Percentiles rank a stretch among this genome's conserved stretches.
phyloP scores from a whole-genome alignment of 2,113 vertebrate genomes.

The Anarhynchus alexandrinus region DNA sequence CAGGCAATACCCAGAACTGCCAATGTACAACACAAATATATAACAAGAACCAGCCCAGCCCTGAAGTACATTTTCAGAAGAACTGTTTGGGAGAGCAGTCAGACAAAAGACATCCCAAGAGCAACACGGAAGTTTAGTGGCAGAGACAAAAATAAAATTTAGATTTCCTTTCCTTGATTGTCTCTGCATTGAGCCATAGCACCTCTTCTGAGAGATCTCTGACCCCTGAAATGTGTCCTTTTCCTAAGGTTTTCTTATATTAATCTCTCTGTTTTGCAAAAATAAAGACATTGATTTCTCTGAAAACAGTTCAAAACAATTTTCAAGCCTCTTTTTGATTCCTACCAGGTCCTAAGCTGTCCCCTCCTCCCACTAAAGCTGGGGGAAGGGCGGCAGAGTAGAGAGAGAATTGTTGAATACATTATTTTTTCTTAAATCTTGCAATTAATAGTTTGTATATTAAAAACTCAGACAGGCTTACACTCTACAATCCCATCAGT shows the following conservation, averaged over 20 bases:
- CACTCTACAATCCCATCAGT: background rate
- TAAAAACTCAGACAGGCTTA: background rate
- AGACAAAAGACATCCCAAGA: background rate
- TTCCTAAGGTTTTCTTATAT: background rate
- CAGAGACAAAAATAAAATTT: background rate
- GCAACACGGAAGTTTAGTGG: background rate
- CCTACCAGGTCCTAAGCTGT: background rate
- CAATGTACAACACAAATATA: background rate
- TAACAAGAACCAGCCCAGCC: background rate
- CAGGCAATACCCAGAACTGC: background rate
- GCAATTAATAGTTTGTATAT: background rate
- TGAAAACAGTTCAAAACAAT: background rate
- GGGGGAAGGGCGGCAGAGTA: fast-evolving
- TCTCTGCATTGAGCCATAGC: background rate
- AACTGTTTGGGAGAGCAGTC: background rate
- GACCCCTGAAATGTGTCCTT: background rate
- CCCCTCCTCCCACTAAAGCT: background rate
- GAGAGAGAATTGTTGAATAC: background rate
- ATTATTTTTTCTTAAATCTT: background rate
- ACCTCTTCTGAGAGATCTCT: background rate
- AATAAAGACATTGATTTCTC: background rate
- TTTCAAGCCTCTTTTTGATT: background rate
- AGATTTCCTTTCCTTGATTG: background rate
- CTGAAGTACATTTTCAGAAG: background rate
- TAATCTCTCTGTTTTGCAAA: background rate